Evolutionary conservation across 30 jellyfish, hydroid and myxozoan genomes (phyloP), one percentile per base, ranked within the genome.

Genomic region (Chrysaora quinquecirrha): DNA sequence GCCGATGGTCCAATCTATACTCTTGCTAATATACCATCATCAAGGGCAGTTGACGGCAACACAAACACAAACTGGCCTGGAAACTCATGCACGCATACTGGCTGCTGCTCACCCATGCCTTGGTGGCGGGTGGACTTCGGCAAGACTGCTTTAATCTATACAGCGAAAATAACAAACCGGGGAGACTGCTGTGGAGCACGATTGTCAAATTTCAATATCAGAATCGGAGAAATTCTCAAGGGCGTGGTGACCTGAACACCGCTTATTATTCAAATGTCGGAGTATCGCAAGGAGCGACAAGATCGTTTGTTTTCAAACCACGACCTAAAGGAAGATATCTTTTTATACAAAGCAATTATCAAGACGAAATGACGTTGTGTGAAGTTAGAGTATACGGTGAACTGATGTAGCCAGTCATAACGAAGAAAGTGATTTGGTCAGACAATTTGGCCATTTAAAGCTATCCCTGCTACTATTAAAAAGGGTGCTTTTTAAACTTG

Each of bases 61-160:
- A 19, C 56, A 0, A 21, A 27, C 1, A 49, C 90, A 20, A 50
- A 43, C 35, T 66, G 1, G 0, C 0, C 3, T 18, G 50, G 35
- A 0, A 49, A 23, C 12, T 80, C 83, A 25, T 80, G 90, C 82
- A 38, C 83, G 30, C 90, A 80, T 49, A 65, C 90, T 16, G 10
- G 10, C 35, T 64, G 83, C 65, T 80, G 83, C 19, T 14, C 61
- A 10, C 70, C 77, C 19, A 1, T 65, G 58, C 77, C 76, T 23
- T 80, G 90, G 90, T 80, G 90, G 90, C 64, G 83, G 21, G 90
- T 80, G 31, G 90, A 80, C 48, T 80, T 80, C 60, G 83, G 83
- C 19, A 19, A 30, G 30, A 80, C 78, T 19, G 90, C 90, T 21
- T 4, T 66, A 1, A 76, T 80, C 16, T 69, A 80, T 48, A 23